A percentile compares a stretch with the other conserved stretches of the same genome.
phyloP scores from a whole-genome alignment of 2,113 vertebrate species.

The Trematocara unimaculatum region DNA sequence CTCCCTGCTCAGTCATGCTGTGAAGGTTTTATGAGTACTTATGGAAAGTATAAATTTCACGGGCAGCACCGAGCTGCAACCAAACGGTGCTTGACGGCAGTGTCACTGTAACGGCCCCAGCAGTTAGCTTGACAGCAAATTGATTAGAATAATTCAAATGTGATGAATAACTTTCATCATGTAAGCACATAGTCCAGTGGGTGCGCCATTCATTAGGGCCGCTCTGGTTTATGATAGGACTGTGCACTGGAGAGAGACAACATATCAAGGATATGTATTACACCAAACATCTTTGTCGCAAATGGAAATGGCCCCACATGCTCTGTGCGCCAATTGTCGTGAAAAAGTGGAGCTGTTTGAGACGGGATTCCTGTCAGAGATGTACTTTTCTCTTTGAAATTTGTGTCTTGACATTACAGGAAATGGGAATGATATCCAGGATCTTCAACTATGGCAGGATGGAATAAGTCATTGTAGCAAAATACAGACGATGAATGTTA shows the following conservation, averaged over 20 bases:
- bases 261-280: conserved; percentile 49
- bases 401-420: conserved; percentile 25
- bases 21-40: conserved; percentile 77
- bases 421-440: conserved; percentile 2
- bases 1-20: conserved; percentile 84
- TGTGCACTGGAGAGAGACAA: conserved; percentile 58
- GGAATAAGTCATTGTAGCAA: not conserved
- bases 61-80: conserved; percentile 77
- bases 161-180: conserved; percentile 97
- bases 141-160: conserved; percentile 95
- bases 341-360: conserved; percentile 19
- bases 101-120: conserved; percentile 83
- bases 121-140: conserved; percentile 94
- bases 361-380: conserved; percentile 21
- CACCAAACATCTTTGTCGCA: conserved; percentile 45
- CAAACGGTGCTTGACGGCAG: conserved; percentile 82
- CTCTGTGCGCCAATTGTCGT: conserved; percentile 31
- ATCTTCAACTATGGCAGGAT: conserved; percentile 1
- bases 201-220: conserved; percentile 50
- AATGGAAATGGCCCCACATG: conserved; percentile 27
- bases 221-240: conserved; percentile 47
- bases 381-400: conserved; percentile 12
- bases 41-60: conserved; percentile 76
- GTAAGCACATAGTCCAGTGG: conserved; percentile 54
- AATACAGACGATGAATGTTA: not conserved